Base-by-base conservation (phyloP, 1,140 invertebrate species). In the Apis cerana region DNA sequence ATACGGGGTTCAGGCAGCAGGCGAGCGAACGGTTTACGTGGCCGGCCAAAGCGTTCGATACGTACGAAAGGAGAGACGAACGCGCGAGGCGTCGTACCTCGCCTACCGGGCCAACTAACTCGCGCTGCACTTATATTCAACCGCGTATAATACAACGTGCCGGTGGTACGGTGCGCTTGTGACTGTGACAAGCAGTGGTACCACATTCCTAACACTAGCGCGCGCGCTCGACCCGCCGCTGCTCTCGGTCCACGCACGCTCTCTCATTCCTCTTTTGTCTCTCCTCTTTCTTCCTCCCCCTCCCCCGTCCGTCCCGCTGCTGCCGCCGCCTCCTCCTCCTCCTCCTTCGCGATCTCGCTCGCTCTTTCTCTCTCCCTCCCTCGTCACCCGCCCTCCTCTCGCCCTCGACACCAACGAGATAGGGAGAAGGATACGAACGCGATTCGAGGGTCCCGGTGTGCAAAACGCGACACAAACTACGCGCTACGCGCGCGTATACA, bases 181-280 rank as follows among this genome's bases (percentile, higher is more conserved):
- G 90, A 92, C 92, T 93, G 93, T 94, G 93, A 94, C 93, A 94
- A 94, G 93, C 89, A 88, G 93, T 93, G 91, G 92, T 94, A 94
- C 93, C 93, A 91, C 93, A 94, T 94, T 94, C 93, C 93, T 94
- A 94, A 94, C 93, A 94, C 93, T 91, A 93, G 89, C 87, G 77
- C 81, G 87, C 82, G 61, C 33, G 80, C 76, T 86, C 85, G 84
- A 75, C 61, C 76, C 76, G 79, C 33, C 33, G 33, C 33, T 43
- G 33, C 50, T 79, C 83, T 88, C 84, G 83, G 82, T 85, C 87
- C 84, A 84, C 87, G 33, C 33, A 43, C 33, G 33, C 54, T 80
- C 84, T 65, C 62, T 80, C 80, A 62, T 21, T 75, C 61, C 23
- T 48, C 52, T n/a, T 69, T 64, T 64, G 54, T 61, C 61, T 59